Evolutionary conservation across 2,888 invertebrate species (phyloP).

Genomic region (Drosophila nr. fundita): DNA sequence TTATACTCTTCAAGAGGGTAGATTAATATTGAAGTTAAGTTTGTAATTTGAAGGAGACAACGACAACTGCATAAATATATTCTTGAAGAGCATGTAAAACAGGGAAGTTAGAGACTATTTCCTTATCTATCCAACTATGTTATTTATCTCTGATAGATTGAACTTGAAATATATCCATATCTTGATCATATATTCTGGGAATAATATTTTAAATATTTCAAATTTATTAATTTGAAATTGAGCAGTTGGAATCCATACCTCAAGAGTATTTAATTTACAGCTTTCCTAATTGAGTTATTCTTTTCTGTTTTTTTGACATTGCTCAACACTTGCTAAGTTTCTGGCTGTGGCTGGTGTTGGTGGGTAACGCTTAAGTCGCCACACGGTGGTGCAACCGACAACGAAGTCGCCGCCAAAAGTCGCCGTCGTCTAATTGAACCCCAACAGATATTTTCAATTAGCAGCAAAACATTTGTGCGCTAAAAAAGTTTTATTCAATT

Average conservation of each 20-base stretch:
- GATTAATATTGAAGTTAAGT: no score
- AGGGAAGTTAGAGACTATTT: neutral
- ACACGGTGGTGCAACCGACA: slow-evolving; percentile 57
- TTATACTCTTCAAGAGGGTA: neutral
- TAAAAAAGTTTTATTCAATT: slow-evolving; percentile 76
- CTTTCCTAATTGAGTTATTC: neutral
- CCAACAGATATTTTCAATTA: slow-evolving; percentile 85
- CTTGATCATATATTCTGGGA: neutral
- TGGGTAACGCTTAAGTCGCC: slow-evolving; percentile 53
- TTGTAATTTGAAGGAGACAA: neutral
- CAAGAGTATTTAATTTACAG: neutral
- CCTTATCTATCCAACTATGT: neutral
- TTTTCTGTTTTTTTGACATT: slow-evolving; percentile 7
- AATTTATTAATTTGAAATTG: neutral
- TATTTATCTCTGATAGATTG: neutral
- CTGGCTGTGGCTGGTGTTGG: slow-evolving; percentile 21
- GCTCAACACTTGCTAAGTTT: slow-evolving; percentile 54
- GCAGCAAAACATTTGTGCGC: slow-evolving; percentile 82
- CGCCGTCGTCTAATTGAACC: slow-evolving; percentile 83
- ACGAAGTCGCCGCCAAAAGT: slow-evolving; percentile 42
- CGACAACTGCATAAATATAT: neutral
- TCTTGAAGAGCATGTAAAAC: neutral
- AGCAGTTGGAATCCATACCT: neutral
- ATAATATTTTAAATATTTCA: neutral
- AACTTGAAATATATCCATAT: neutral